These are phyloP conservation scores for Corythornis cristatus DNA, from an alignment of 2,113 vertebrate species.

Conservation along the genomic window DNA sequence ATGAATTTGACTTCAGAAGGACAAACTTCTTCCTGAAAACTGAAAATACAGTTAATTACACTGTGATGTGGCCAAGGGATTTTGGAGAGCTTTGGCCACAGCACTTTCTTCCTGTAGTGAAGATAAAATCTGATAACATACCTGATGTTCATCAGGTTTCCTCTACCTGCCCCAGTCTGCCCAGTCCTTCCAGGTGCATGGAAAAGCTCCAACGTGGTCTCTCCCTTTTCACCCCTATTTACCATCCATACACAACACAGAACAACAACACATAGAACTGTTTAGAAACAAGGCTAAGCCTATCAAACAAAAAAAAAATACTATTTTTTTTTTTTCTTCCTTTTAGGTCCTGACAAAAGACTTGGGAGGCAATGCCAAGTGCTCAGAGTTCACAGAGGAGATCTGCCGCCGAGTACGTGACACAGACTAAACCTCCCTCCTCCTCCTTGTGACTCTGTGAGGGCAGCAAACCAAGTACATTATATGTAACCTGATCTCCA, in stretches of 20 bases:
- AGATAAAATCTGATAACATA: background rate
- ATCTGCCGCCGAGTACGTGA: conserved; percentile 89
- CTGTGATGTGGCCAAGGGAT: background rate
- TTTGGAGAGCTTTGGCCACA: background rate
- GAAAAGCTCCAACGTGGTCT: background rate
- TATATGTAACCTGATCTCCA: background rate
- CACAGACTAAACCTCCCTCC: conserved; percentile 47
- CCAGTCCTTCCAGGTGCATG: background rate
- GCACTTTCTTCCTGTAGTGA: background rate
- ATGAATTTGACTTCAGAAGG: background rate
- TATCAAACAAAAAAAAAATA: no score
- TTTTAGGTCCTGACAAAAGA: conserved; percentile 89
- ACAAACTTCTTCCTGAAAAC: background rate
- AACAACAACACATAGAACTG: background rate
- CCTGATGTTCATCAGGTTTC: background rate
- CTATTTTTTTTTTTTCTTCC: background rate
- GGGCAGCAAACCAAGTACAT: background rate
- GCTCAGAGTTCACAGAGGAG: conserved; percentile 91
- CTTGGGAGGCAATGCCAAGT: conserved; percentile 91
- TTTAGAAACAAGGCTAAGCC: background rate
- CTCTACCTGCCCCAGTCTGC: background rate
- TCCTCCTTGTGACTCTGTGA: background rate
- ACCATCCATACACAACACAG: background rate
- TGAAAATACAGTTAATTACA: background rate
- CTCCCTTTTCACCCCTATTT: background rate